Percentiles rank a stretch among this genome's conserved stretches.
These are phyloP conservation scores for Paracanthobrama guichenoti DNA, from an alignment of 2,113 vertebrate genomes.

Conservation along the genomic window DNA sequence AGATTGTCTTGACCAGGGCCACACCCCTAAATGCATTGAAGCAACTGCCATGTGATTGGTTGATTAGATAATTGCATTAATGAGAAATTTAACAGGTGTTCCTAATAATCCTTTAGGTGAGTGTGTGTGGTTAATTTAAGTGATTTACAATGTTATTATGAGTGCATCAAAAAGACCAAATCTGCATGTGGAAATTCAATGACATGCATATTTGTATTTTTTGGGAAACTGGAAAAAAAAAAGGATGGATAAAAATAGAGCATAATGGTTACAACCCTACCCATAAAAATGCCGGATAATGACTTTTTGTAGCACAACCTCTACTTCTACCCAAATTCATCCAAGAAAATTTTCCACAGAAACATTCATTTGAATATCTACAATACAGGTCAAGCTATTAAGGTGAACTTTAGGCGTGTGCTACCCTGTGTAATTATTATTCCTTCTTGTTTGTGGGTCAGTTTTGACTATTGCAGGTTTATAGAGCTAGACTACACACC, in stretches of 20 bases:
- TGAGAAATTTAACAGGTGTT: no score
- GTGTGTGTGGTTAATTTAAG: no score
- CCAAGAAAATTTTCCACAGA: not conserved
- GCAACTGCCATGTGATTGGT: no score
- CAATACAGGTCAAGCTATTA: not conserved
- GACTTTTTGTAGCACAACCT: not conserved
- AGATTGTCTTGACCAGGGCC: no score
- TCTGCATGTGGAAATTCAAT: not conserved
- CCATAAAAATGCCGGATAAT: not conserved
- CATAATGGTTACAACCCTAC: not conserved
- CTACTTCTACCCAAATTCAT: not conserved
- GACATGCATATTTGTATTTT: not conserved
- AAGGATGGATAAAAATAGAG: not conserved
- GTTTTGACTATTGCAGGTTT: slow-evolving; percentile 84
- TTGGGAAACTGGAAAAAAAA: not conserved
- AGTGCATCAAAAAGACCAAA: not conserved
- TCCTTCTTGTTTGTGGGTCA: slow-evolving; percentile 72
- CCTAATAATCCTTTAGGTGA: no score
- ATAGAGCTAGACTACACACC: slow-evolving; percentile 82
- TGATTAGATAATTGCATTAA: no score
- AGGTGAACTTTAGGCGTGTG: slow-evolving; percentile 33
- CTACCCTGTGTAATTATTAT: slow-evolving; percentile 64
- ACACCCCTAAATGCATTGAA: no score
- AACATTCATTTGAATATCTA: not conserved
- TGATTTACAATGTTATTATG: not conserved